Evolutionary conservation across 2,113 vertebrate genomes (phyloP).

Genomic region (Leucopsar rothschildi): DNA sequence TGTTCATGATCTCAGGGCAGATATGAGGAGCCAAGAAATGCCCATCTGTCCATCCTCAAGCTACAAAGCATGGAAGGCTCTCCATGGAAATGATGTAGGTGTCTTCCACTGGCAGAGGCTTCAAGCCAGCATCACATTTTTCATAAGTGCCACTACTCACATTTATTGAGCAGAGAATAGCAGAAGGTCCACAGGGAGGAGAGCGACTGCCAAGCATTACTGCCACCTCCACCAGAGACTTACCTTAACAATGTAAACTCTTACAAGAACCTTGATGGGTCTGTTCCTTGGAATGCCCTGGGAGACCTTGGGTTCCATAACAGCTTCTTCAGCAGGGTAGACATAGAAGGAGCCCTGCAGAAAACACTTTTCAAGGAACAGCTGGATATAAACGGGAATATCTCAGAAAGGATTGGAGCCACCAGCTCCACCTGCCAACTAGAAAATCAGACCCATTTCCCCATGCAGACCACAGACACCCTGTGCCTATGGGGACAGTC

Average conservation of each 20-base stretch:
- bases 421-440: not conserved
- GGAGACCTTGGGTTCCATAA: constrained; percentile 75
- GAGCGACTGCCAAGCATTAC: not conserved
- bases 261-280: constrained; percentile 86
- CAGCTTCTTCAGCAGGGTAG: constrained; percentile 80
- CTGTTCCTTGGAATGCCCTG: constrained; percentile 85
- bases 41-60: not conserved
- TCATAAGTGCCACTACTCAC: not conserved
- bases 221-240: not conserved
- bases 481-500: not conserved
- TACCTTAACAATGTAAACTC: constrained; percentile 91
- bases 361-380: not conserved
- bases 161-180: not conserved
- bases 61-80: not conserved
- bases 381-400: not conserved
- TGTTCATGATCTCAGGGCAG: not conserved
- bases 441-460: not conserved
- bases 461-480: not conserved
- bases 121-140: not conserved
- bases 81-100: not conserved
- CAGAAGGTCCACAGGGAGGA: not conserved
- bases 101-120: not conserved
- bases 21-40: not conserved
- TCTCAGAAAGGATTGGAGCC: not conserved
- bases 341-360: constrained; percentile 88